Evolutionary conservation across 2,797 vertebrate species (phyloP).

Genomic region (Lepilemur ruficaudatus): DNA sequence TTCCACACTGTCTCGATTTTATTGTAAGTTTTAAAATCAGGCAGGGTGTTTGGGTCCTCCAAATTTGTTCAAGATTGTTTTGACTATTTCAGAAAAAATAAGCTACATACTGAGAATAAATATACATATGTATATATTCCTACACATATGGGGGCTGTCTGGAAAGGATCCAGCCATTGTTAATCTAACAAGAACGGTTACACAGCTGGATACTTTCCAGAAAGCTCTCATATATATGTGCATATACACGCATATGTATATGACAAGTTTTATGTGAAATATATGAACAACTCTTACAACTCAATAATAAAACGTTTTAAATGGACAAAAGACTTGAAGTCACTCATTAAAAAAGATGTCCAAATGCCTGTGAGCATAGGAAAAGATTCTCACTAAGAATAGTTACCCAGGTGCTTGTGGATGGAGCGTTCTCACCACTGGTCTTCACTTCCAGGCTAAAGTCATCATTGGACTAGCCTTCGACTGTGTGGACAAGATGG

Average conservation of each 20-base stretch:
- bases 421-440: neutral
- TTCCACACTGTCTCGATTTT: too few relatives aligned
- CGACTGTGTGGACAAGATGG: conserved; percentile 93
- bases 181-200: too few relatives aligned
- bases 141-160: neutral
- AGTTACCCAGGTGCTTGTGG: neutral
- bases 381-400: neutral
- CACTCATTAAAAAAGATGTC: neutral
- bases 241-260: neutral
- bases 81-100: neutral
- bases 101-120: neutral
- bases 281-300: neutral
- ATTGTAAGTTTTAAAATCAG: neutral
- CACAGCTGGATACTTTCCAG: too few relatives aligned
- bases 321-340: neutral
- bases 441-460: conserved; percentile 87
- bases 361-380: neutral
- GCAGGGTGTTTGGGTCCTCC: neutral
- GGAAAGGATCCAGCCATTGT: too few relatives aligned
- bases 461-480: conserved; percentile 94
- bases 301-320: neutral
- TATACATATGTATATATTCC: neutral
- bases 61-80: neutral
- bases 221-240: neutral
- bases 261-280: neutral